Evolutionary conservation across 2,113 vertebrate species (phyloP), one percentile per base, ranked within the genome.

Genomic region (Triplophysa tibetana): DNA sequence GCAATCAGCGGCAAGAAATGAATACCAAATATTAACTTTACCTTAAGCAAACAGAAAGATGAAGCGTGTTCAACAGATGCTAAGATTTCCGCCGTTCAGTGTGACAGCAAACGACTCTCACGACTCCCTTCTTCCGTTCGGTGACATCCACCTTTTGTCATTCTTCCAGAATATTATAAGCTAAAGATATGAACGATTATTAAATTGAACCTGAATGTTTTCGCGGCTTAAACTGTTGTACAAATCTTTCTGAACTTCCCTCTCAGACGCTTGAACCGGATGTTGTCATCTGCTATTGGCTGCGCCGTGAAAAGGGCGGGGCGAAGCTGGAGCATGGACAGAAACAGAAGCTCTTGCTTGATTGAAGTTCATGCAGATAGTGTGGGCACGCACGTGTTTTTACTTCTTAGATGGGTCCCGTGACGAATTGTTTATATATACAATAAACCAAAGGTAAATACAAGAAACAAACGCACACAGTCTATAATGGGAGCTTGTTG

Each of bases 181-280:
- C 9, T 63, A n/a, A 45, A n/a, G 0, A 12, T 56, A 29, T 17
- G 19, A 0, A 75, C 26, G 2, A 26, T 1, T 3, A 38, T n/a
- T 24, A 3, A 26, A 48, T 4, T 1, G 2, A 41, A 38, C 3
- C 16, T 29, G 6, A 3, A 73, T 10, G 54, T 43, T 60, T 48
- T 75, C 11, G 74, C 74, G 74, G 74, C 56, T 61, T 24, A 6
- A 16, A 5, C n/a, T 81, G 26, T 68, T 74, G 74, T 62, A 58
- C 33, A 26, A 43, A 16, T 63, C 8, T 41, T 64, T 77, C 82
- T 38, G 52, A 87, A 83, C 61, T 77, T 84, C 81, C 72, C 84
- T 82, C 86, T 63, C 74, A 38, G 14, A 52, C 16, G 1, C 8
- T 26, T 26, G 72, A 75, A 77, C 81, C 84, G 86, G 86, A 87